Conservation (phyloP, 1,140 invertebrate species). For the Drosophila littoralis region DNA sequence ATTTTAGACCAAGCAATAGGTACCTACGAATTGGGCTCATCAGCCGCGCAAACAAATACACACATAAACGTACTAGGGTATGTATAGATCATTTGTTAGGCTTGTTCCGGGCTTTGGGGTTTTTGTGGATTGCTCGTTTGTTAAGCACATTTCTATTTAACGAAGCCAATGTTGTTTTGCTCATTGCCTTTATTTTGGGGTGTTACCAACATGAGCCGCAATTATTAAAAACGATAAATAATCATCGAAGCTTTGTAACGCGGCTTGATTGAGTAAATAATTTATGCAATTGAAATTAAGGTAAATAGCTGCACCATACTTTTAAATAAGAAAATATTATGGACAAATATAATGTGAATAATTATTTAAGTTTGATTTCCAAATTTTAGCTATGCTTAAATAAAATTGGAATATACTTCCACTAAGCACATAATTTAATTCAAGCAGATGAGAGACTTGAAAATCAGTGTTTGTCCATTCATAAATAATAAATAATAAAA, state of each 20-base stretch:
- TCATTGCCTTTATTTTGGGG: conserved; percentile 1
- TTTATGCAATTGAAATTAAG: neutral
- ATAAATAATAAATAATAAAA: no score
- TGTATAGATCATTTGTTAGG: conserved; percentile 54
- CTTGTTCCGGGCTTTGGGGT: conserved; percentile 43
- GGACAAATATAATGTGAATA: no score
- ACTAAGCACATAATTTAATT: no score
- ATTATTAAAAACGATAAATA: conserved; percentile 69
- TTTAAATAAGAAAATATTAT: neutral
- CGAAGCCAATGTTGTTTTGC: conserved; percentile 73
- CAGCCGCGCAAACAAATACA: conserved; percentile 34
- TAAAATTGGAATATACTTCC: no score
- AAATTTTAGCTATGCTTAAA: no score
- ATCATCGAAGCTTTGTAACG: conserved; percentile 33
- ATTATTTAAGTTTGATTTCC: no score
- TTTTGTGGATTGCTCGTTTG: conserved; percentile 48
- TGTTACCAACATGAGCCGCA: conserved; percentile 59
- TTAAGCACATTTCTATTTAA: conserved; percentile 74
- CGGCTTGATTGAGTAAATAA: conserved; percentile 19
- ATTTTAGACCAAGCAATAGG: conserved; percentile 39
- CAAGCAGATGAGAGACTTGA: no score
- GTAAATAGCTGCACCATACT: neutral
- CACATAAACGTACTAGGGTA: neutral
- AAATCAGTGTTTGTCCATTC: no score
- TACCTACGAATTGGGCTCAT: conserved; percentile 1